A percentile compares a stretch with the other conserved stretches of the same genome.
phyloP scores from a whole-genome alignment of 2,797 vertebrate genomes.

The Arctocebus calabarensis region DNA sequence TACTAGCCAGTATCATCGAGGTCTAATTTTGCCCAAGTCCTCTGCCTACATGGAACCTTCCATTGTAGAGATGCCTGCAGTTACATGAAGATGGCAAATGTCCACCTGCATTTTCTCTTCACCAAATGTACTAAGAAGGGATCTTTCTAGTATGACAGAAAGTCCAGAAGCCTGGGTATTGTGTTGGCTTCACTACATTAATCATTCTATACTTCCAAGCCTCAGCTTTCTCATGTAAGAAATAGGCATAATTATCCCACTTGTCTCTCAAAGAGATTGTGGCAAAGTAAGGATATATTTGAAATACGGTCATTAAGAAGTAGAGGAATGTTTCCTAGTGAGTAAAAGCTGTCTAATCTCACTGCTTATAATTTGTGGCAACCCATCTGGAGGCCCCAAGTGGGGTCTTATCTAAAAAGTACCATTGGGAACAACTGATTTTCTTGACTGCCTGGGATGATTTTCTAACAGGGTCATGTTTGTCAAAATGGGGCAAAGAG shows the following conservation, averaged over 20 bases:
- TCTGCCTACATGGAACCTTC: not conserved
- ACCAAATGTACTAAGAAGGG: not conserved
- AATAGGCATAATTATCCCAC: not conserved
- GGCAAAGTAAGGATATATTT: not conserved
- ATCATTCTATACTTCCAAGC: not conserved
- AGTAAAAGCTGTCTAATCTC: not conserved
- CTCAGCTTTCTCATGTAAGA: slow-evolving; percentile 13
- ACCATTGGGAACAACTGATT: not conserved
- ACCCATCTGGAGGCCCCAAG: not conserved
- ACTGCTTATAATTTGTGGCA: not conserved
- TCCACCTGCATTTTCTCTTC: not conserved
- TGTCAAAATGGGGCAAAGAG: not conserved
- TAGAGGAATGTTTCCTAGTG: not conserved
- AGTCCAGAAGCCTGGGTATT: not conserved
- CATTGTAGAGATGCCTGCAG: not conserved
- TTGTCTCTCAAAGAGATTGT: not conserved
- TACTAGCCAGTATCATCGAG: not conserved
- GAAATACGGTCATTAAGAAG: not conserved
- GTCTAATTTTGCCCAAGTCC: not conserved
- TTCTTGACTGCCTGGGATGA: not conserved
- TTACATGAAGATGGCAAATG: not conserved
- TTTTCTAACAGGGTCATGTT: not conserved
- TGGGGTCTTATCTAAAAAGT: not conserved
- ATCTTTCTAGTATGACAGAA: not conserved
- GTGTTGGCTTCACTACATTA: not conserved